Base-by-base conservation (phyloP, 2,797 vertebrate genomes). In the Dendrocincla fuliginosa region DNA sequence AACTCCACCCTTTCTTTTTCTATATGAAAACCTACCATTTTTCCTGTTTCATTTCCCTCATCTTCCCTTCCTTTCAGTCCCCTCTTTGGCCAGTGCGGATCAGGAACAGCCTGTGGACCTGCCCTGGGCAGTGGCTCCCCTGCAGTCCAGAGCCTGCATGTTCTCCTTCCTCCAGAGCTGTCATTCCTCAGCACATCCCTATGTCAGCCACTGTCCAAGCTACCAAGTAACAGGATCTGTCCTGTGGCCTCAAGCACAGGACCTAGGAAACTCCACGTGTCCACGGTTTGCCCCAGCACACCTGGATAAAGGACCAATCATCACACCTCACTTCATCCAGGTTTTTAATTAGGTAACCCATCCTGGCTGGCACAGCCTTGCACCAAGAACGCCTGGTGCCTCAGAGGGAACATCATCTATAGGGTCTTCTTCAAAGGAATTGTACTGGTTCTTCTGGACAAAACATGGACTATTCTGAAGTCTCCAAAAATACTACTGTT, bases 381-480 rank as follows among this genome's bases (percentile, higher is more conserved):
- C n/a, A 46, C 59, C 49, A 46, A 49, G 28, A 42, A 5, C 1
- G 0, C 12, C 60, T 24, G 25, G 10, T 50, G 7, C 32, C 47
- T 1, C 0, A 60, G 11, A 60, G 42, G 22, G 65, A 42, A 13
- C 16, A 11, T 35, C 49, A 76, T 11, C 47, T 20, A 11, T 8
- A 71, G n/a, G 10, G 10, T 32, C 19, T 3, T 24, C 76, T 63
- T 19, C 59, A 59, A 33, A 18, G 12, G 35, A 71, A 67, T 33
- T 15, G 6, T 28, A 32, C n/a, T 0, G 0, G 10, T 20, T 49
- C 9, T 75, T 82, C 22, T 17, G 18, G 22, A 32, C 1, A 1
- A 65, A 89, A 13, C 0, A 1, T 0, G 5, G 25, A 42, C 33
- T 14, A 11, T 4, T 5, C 19, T 33, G 52, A 64, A 86, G 59